Conservation (phyloP, 2,888 invertebrate species). For the Exocentrus adspersus region DNA sequence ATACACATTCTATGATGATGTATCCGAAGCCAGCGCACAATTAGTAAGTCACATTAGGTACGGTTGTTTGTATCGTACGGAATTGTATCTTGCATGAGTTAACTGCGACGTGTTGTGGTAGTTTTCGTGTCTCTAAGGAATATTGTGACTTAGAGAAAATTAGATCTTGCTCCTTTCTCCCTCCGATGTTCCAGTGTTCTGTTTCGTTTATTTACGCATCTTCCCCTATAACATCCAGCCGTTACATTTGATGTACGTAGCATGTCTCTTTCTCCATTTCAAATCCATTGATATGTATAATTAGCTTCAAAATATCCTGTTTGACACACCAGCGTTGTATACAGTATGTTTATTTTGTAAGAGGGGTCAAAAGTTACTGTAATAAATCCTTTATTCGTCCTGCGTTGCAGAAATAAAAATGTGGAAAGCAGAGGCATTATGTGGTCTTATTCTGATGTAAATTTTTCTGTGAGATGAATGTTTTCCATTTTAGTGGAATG, state of each 20-base stretch:
- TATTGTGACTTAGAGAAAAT: constrained; percentile 56
- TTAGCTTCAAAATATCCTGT: background rate
- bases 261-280: constrained; percentile 2
- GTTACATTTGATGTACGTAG: constrained; percentile 23
- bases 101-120: constrained; percentile 55
- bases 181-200: constrained; percentile 45
- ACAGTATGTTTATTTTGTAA: no score
- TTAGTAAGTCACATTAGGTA: constrained; percentile 52
- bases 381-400: no score
- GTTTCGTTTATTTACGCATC: constrained; percentile 50
- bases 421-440: background rate
- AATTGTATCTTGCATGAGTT: constrained; percentile 56
- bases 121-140: constrained; percentile 51
- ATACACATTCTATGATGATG: constrained; percentile 40
- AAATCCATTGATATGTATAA: background rate
- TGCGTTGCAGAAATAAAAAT: no score
- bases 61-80: constrained; percentile 51
- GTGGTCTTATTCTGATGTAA: background rate
- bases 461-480: background rate
- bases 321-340: no score
- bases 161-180: constrained; percentile 53
- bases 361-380: no score
- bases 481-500: background rate
- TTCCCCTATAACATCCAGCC: constrained; percentile 33
- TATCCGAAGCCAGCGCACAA: constrained; percentile 50